phyloP scores from a whole-genome alignment of 2,888 invertebrate species.

The Dryococelus australis region DNA sequence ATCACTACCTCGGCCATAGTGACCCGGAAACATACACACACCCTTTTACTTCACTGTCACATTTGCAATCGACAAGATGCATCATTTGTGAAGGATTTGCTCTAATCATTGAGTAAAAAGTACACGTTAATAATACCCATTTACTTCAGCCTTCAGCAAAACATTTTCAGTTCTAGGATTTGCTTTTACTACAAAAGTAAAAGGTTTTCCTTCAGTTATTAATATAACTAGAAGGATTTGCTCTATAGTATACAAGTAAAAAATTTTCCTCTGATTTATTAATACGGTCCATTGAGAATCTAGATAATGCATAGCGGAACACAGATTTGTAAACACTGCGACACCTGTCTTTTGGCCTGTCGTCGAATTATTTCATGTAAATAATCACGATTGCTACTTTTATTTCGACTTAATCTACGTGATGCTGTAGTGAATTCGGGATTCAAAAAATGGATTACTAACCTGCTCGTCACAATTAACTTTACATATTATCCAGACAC shows the following conservation, averaged over 20 bases:
- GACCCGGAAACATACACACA: background rate
- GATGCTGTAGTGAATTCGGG: no score
- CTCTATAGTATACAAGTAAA: background rate
- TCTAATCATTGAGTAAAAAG: background rate
- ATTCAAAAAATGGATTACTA: no score
- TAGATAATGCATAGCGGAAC: no score
- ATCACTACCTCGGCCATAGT: background rate
- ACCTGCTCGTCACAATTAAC: no score
- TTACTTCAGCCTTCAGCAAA: background rate
- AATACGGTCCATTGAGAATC: background rate
- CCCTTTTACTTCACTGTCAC: no score
- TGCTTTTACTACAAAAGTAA: background rate
- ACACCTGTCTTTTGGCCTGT: no score
- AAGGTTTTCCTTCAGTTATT: background rate
- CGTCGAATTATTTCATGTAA: no score
- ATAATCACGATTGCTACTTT: no score
- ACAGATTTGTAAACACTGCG: no score
- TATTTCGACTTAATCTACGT: no score
- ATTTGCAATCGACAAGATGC: background rate
- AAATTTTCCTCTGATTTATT: background rate
- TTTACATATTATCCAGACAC: no score
- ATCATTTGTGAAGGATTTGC: background rate
- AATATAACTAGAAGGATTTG: background rate
- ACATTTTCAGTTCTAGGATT: background rate
- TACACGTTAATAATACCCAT: background rate